Evolutionary conservation across 2,888 invertebrate species (phyloP), one percentile per base, ranked within the genome.

Genomic region (Empis stercorea): DNA sequence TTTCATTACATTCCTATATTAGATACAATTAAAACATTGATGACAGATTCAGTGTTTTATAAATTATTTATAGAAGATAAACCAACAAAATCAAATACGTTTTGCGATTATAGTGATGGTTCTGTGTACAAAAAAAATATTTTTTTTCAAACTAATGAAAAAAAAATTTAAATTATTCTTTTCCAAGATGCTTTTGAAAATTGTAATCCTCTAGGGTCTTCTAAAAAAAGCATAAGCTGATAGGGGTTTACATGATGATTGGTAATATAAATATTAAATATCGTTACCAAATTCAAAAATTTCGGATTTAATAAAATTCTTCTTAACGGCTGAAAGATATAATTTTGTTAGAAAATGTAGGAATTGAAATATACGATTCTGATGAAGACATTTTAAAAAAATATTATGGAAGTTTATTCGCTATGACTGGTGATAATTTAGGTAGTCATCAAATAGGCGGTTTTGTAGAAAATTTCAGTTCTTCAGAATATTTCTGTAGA

Each of bases 401-500:
- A 4, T 20, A 47, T 47, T 43, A 17, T 34, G 45, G 48, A 17
- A 45, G 40, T 14, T 7, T 51, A n/a, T 11, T 53, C 10, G 50
- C 54, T 43, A 37, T 51, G 13, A 15, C 39, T 27, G 51, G 50
- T n/a, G 52, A 54, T 36, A 54, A 54, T 45, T 48, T 52, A 43
- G 54, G 51, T 9, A 52, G 49, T 30, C 54, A 53, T 34, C 48
- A 52, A 50, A 48, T 54, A n/a, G 51, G 51, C 13, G 52, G 52
- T 10, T 51, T 53, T 47, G 34, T 20, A 2, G 49, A 54, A 48
- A 54, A 53, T 34, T 52, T 51, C 37, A 51, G 48, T 38, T 34
- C 17, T 2, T 49, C 50, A 20, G 20, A 44, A 11, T 50, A 51
- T 43, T 47, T 52, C 20, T 51, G 51, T 20, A 47, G 51, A 32